Evolutionary conservation across 2,113 vertebrate species (phyloP).

Genomic region (Loxodonta africana): DNA sequence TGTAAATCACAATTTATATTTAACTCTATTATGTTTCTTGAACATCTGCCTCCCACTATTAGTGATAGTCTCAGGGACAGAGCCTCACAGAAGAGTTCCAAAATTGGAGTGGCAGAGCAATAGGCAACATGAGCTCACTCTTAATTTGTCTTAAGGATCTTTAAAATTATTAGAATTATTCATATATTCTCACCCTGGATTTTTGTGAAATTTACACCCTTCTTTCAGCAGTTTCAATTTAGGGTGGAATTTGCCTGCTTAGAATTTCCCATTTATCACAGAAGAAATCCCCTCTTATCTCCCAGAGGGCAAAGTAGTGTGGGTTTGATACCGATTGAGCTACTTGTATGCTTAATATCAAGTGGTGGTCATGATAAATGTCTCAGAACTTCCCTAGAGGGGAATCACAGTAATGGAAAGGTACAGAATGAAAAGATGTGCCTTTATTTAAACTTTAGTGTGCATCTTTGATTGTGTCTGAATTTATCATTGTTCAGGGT

Average conservation of each 20-base stretch:
- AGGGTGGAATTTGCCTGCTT: background rate
- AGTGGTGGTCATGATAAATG: conserved; percentile 14
- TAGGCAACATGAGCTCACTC: background rate
- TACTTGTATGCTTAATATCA: background rate
- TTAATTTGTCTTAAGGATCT: background rate
- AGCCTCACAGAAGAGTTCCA: background rate
- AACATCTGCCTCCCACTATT: background rate
- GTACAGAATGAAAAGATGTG: background rate
- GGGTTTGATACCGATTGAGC: background rate
- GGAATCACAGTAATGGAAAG: background rate
- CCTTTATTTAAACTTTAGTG: conserved; percentile 7
- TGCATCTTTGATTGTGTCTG: background rate
- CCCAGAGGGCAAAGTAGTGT: background rate
- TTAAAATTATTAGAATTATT: background rate
- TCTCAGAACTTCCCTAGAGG: conserved; percentile 25
- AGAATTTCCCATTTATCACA: conserved; percentile 49
- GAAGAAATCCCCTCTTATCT: conserved; percentile 62
- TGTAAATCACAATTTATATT: background rate
- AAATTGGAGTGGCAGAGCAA: background rate
- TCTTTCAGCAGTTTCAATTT: conserved; percentile 55
- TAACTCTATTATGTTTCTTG: background rate
- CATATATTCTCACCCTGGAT: conserved; percentile 8
- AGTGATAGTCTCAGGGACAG: background rate
- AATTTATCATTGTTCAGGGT: background rate
- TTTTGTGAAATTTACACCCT: conserved; percentile 70